Evolutionary conservation across 2,113 vertebrate genomes (phyloP).

Genomic region (Notarius quadriscutis): DNA sequence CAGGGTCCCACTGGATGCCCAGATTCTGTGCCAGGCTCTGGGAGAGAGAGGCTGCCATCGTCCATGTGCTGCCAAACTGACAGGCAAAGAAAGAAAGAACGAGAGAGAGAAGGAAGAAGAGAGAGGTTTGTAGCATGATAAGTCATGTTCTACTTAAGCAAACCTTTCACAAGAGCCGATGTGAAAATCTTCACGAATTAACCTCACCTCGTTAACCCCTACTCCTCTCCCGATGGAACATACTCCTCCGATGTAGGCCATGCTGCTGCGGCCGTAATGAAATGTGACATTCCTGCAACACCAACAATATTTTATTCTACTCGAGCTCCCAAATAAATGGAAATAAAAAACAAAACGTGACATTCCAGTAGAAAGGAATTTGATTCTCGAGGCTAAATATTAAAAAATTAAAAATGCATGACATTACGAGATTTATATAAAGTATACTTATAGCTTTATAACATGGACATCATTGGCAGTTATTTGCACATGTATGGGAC

Average conservation of each 20-base stretch:
- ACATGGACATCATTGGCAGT: neutral
- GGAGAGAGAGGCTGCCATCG: conserved; percentile 86
- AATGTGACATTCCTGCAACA: conserved; percentile 87
- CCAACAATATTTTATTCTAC: neutral
- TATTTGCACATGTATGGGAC: neutral
- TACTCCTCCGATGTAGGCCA: conserved; percentile 91
- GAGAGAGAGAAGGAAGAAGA: neutral
- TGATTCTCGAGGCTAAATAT: neutral
- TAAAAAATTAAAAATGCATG: neutral
- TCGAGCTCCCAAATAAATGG: neutral
- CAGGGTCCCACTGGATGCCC: conserved; percentile 96
- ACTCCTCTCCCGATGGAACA: conserved; percentile 88
- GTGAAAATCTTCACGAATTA: neutral
- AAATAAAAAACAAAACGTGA: neutral
- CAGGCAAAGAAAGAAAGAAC: conserved; percentile 46
- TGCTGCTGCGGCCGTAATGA: conserved; percentile 90
- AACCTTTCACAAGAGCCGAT: neutral
- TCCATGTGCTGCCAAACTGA: conserved; percentile 86
- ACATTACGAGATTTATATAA: neutral
- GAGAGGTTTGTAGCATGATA: neutral
- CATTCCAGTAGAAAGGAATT: neutral
- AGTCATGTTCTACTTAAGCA: neutral
- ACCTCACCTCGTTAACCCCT: conserved; percentile 95
- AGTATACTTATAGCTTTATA: neutral
- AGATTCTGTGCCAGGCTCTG: conserved; percentile 97